Base-by-base conservation (phyloP, 2,797 vertebrate genomes). In the Streptopelia turtur region DNA sequence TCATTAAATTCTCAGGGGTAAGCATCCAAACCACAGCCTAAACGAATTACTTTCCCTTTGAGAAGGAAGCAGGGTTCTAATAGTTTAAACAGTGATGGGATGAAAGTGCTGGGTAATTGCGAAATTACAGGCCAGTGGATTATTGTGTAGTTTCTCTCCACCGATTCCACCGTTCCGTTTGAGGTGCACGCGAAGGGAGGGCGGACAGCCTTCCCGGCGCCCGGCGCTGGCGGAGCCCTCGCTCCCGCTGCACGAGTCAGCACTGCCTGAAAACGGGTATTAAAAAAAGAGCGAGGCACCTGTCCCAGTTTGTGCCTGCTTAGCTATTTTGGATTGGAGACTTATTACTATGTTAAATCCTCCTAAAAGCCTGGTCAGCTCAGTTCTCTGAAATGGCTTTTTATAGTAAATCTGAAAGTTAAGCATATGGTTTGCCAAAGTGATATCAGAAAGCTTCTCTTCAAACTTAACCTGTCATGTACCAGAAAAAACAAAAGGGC, bases 391-490 rank as follows among this genome's bases (percentile, higher is more conserved):
- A 94, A 95, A 90, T 53, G 75, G 87, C 95, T 96, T 97, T 96
- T 97, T 97, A 95, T 95, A 96, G 93, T 90, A 97, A 96, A 96
- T 93, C 95, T 94, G 91, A 87, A 93, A 95, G 95, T 94, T 94
- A 96, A 96, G 86, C 95, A 94, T 96, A 95, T 90, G 87, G 94
- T 96, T 96, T 89, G 85, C 74, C 86, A 72, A 96, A 94, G 80
- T 91, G 93, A 35, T 91, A 94, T 27, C 91, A 90, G 83, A 83
- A 91, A 93, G 87, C 93, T 90, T 30, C 66, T 93, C 83, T 89
- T 92, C 57, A 86, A 96, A 86, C 85, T 95, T 96, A 96, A 95
- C 87, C 91, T 88, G 56, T 90, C 77, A 57, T 0, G 1, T 74
- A 70, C 95, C 85, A 77, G 72, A 6, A 28, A 39, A 50, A 81